Conservation (phyloP, 2,888 invertebrate species). For the Diploptera punctata region DNA sequence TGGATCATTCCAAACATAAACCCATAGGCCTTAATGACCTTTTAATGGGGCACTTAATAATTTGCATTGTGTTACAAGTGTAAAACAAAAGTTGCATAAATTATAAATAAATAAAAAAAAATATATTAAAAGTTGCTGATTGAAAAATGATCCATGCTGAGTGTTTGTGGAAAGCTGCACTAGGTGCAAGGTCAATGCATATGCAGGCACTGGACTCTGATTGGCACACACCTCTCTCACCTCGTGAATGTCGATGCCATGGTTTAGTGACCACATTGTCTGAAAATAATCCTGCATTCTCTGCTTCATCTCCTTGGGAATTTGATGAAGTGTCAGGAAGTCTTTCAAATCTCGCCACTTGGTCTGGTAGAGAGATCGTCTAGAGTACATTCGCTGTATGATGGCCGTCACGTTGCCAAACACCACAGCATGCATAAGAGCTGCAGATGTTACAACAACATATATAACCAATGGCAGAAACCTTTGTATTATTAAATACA, state of each 20-base stretch:
- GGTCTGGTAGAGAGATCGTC: conserved; percentile 91
- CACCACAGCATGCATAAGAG: conserved; percentile 96
- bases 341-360: conserved; percentile 96
- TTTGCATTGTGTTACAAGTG: too few species aligned
- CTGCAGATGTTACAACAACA: too few species aligned
- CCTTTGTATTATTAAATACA: too few species aligned
- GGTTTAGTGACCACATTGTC: conserved; percentile 97
- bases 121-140: too few species aligned
- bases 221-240: conserved; percentile 61
- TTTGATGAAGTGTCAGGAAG: conserved; percentile 92
- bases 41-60: too few species aligned
- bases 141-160: too few species aligned
- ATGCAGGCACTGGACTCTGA: background rate
- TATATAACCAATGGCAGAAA: too few species aligned
- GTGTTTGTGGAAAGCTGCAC: too few species aligned
- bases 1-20: too few species aligned
- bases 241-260: conserved; percentile 96
- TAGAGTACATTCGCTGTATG: conserved; percentile 95
- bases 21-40: too few species aligned
- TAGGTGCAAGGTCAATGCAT: conserved; percentile 4
- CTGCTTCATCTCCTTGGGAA: conserved; percentile 93
- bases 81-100: too few species aligned
- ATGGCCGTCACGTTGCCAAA: conserved; percentile 98
- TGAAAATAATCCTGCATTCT: conserved; percentile 98
- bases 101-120: too few species aligned